Evolutionary conservation across 2,113 vertebrate genomes (phyloP).

Genomic region (Vulpes ferrilata): DNA sequence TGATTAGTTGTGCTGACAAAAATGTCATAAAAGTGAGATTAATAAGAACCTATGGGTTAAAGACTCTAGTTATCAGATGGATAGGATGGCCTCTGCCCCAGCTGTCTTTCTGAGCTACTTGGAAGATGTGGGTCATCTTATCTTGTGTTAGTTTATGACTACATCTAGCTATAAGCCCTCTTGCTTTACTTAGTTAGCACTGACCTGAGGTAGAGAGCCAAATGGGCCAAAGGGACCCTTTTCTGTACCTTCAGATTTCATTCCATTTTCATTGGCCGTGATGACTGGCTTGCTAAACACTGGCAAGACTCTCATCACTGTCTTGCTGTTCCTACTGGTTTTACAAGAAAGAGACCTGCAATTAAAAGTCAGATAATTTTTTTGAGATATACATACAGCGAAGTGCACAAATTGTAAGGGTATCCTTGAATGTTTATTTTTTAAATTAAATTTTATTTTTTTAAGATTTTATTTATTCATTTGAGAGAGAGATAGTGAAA

Average conservation of each 20-base stretch:
- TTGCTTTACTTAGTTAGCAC: constrained; percentile 34
- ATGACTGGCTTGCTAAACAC: background rate
- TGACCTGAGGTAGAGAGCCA: background rate
- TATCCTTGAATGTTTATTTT: background rate
- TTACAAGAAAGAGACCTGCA: background rate
- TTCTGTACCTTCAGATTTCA: background rate
- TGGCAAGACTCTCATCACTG: background rate
- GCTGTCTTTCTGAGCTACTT: constrained; percentile 16
- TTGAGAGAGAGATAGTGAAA: too few species aligned
- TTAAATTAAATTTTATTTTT: too few species aligned
- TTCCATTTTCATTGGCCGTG: constrained; percentile 36
- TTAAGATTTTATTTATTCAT: too few species aligned
- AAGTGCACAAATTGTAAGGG: background rate
- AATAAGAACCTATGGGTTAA: background rate
- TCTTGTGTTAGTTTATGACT: background rate
- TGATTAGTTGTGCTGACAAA: background rate
- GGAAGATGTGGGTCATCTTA: constrained; percentile 1
- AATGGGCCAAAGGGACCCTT: background rate
- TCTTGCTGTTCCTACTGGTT: background rate
- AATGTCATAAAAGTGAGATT: background rate
- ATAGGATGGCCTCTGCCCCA: background rate
- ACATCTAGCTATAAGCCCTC: background rate
- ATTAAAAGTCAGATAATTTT: constrained; percentile 34
- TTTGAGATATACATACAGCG: background rate
- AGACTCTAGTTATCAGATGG: background rate